These are phyloP conservation scores for Rhamnusium bicolor DNA, from an alignment of 2,888 invertebrate species.

Conservation along the genomic window DNA sequence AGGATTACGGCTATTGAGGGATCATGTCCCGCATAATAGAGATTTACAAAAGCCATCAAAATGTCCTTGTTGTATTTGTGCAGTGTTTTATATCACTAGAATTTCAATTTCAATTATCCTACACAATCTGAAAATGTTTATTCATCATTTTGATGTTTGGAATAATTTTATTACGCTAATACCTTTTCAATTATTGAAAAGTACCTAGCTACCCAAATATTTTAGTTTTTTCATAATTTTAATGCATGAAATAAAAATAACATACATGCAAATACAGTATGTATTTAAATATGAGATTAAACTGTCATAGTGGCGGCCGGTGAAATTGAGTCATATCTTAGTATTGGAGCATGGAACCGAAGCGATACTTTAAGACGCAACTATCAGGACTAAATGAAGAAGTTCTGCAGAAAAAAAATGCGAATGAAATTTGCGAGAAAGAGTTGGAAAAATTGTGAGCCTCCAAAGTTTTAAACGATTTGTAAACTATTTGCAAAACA, in stretches of 20 bases:
- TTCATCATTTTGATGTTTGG: constrained; percentile 45
- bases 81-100: constrained; percentile 58
- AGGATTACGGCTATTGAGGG: constrained; percentile 55
- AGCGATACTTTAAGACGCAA: too few relatives aligned
- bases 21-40: constrained; percentile 59
- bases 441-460: too few relatives aligned
- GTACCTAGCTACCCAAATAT: constrained; percentile 6
- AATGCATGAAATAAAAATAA: background rate
- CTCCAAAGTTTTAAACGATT: too few relatives aligned
- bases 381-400: too few relatives aligned
- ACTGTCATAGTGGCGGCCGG: too few relatives aligned
- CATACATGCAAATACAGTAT: background rate
- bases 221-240: background rate
- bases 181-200: constrained; percentile 36
- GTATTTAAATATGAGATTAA: too few relatives aligned
- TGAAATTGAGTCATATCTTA: too few relatives aligned
- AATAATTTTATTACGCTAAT: constrained; percentile 41
- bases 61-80: constrained; percentile 60
- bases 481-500: too few relatives aligned
- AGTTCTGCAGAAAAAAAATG: too few relatives aligned
- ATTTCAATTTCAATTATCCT: constrained; percentile 56
- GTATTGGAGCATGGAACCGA: too few relatives aligned
- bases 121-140: constrained; percentile 41
- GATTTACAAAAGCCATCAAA: constrained; percentile 54
- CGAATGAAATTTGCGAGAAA: too few relatives aligned